Percentiles rank a stretch among this genome's conserved stretches.
These are phyloP conservation scores for Bufotes viridis DNA, from an alignment of 2,797 vertebrate genomes.

Conservation along the genomic window DNA sequence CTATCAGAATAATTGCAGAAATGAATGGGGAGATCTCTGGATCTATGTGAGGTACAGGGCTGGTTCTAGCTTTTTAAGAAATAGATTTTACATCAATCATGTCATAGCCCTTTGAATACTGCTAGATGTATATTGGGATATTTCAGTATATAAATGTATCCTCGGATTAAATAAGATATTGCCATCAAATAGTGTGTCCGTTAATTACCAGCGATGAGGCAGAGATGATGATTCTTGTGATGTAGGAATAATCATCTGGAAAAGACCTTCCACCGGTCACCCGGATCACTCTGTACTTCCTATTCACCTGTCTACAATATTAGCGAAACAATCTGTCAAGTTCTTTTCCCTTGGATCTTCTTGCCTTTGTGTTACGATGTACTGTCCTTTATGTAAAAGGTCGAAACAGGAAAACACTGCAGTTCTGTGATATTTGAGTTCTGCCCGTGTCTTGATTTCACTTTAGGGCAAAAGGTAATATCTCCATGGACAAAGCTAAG, in stretches of 20 bases:
- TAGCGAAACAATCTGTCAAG: conserved; percentile 56
- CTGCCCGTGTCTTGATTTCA: neutral
- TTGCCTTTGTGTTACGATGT: conserved; percentile 4
- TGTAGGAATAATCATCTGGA: neutral
- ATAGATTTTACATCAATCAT: no score
- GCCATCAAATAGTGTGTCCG: neutral
- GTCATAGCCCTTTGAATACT: neutral
- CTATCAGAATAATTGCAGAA: no score
- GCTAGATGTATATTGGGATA: neutral
- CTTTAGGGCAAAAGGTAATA: conserved; percentile 12
- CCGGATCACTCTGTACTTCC: conserved; percentile 14
- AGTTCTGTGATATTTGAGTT: conserved; percentile 29
- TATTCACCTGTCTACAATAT: conserved; percentile 47
- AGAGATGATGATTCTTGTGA: neutral
- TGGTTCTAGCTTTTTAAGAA: no score
- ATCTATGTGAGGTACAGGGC: no score
- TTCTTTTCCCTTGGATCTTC: conserved; percentile 44
- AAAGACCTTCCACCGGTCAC: conserved; percentile 26
- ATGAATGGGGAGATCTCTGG: no score
- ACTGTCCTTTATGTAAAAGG: conserved; percentile 40
- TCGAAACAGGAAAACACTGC: conserved; percentile 38
- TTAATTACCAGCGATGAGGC: neutral
- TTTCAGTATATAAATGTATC: neutral
- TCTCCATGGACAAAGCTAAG: neutral
- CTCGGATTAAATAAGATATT: neutral